Base-by-base conservation (phyloP, 2,113 vertebrate species). In the Corythoichthys haematopterus region DNA sequence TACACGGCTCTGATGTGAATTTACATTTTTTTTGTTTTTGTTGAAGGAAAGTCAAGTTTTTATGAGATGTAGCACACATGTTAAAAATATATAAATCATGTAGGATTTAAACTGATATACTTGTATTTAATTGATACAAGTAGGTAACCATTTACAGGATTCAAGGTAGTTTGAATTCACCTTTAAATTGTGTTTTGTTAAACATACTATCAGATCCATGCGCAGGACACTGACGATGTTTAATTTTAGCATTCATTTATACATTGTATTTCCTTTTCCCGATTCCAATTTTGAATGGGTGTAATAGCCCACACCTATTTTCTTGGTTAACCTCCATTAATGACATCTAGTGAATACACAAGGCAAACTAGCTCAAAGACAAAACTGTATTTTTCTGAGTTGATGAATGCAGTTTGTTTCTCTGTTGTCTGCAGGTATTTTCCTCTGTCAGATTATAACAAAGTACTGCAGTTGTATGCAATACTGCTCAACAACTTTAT, bases 391-490 rank as follows among this genome's bases (percentile, higher is more conserved):
- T 69, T 66, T 62, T 48, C 68, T 28, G 56, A 40, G 48, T 74
- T 51, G 66, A 62, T 47, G 59, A 64, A 70, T 13, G 71, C 8
- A 74, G 57, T 62, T 64, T 74, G 52, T 71, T 79, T 77, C 65
- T 69, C 55, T 77, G 40, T 61, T 58, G 13, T 55, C 66, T 65
- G 52, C 33, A 73, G 12, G 64, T 71, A 76, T 80, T 40, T 12
- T 2, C 74, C 50, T 37, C 51, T 63, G 51, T 65, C 35, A 48
- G 57, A 69, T 68, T 33, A 70, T 40, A 78, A 51, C 71, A 64
- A 72, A 84, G 20, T 16, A 46, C 63, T 69, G 70, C 38, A 65
- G 70, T 68, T 59, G 64, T 35, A 68, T 68, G 66, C 71, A 38
- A 73, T 7, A 43, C 3, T 58, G 60, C 38, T 62, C 57, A 60